Evolutionary conservation across 2,888 invertebrate species (phyloP).

Genomic region (Hemithea aestivaria): DNA sequence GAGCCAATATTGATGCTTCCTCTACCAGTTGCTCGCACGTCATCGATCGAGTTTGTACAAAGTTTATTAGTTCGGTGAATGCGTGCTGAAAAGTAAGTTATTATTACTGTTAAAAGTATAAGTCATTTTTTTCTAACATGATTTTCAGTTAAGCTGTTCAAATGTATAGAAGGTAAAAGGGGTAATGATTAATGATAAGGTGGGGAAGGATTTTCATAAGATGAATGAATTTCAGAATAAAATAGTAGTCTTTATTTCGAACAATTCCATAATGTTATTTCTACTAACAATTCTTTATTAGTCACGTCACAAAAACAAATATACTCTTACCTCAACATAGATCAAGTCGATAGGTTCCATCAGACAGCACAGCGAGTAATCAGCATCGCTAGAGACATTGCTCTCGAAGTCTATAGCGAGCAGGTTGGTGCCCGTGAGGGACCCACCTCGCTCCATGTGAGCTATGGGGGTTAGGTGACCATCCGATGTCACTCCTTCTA

Average conservation of each 20-base stretch:
- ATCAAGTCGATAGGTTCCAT: conserved; percentile 87
- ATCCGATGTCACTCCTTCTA: conserved; percentile 86
- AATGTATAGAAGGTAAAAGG: too few species aligned
- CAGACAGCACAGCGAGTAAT: conserved; percentile 82
- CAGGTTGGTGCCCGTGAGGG: conserved; percentile 83
- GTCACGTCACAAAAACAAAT: neutral
- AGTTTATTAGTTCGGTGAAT: conserved; percentile 83
- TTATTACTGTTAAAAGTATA: too few species aligned
- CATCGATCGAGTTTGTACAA: conserved; percentile 81
- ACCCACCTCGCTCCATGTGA: conserved; percentile 44
- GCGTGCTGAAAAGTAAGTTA: conserved; percentile 77
- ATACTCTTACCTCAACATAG: conserved; percentile 83
- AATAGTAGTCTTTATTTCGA: too few species aligned
- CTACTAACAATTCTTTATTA: too few species aligned
- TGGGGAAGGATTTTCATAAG: too few species aligned
- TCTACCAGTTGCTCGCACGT: conserved; percentile 60
- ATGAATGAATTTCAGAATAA: too few species aligned
- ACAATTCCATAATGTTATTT: too few species aligned
- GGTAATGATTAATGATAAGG: too few species aligned
- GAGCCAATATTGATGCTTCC: conserved; percentile 42
- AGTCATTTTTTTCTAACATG: too few species aligned
- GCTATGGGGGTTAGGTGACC: conserved; percentile 74
- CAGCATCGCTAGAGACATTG: conserved; percentile 82
- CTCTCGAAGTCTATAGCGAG: conserved; percentile 87
- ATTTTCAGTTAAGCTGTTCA: too few species aligned